Conservation (phyloP, 2,888 invertebrate species). For the Nephrocerus scutellatus region DNA sequence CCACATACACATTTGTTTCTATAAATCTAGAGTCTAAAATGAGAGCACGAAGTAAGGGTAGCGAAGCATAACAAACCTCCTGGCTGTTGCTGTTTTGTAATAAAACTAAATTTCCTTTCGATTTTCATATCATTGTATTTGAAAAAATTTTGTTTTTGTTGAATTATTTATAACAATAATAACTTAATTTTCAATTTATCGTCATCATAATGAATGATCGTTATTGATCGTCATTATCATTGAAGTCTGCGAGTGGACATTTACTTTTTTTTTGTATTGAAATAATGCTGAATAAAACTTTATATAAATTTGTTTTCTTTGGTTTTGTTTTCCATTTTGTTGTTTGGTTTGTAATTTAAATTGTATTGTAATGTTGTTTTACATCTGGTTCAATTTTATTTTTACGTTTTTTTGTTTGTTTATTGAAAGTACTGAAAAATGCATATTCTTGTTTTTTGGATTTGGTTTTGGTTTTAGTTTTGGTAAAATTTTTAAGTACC, state of each 20-base stretch:
- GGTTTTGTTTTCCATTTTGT: constrained; percentile 12
- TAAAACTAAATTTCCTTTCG: too few relatives aligned
- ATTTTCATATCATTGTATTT: too few relatives aligned
- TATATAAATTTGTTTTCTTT: constrained; percentile 6
- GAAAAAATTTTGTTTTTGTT: too few relatives aligned
- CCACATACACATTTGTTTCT: too few relatives aligned
- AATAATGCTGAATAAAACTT: constrained; percentile 9
- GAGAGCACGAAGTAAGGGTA: too few relatives aligned
- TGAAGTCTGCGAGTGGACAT: constrained; percentile 27
- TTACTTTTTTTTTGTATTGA: constrained; percentile 22
- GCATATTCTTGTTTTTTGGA: too few relatives aligned
- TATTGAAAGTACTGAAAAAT: too few relatives aligned
- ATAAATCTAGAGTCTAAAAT: too few relatives aligned
- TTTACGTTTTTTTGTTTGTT: too few relatives aligned
- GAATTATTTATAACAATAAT: constrained; percentile 30
- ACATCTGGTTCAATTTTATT: constrained; percentile 6
- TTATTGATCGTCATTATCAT: constrained; percentile 17
- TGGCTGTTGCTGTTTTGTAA: too few relatives aligned
- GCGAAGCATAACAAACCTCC: too few relatives aligned
- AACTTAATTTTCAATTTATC: constrained; percentile 24
- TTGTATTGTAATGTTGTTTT: constrained; percentile 2
- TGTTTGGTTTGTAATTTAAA: constrained; percentile 13
- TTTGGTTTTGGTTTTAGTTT: constrained; percentile 9
- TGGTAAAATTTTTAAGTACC: constrained; percentile 12
- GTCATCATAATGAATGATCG: constrained; percentile 5